phyloP scores from a whole-genome alignment of 2,888 invertebrate species.

The Polietes domitor region DNA sequence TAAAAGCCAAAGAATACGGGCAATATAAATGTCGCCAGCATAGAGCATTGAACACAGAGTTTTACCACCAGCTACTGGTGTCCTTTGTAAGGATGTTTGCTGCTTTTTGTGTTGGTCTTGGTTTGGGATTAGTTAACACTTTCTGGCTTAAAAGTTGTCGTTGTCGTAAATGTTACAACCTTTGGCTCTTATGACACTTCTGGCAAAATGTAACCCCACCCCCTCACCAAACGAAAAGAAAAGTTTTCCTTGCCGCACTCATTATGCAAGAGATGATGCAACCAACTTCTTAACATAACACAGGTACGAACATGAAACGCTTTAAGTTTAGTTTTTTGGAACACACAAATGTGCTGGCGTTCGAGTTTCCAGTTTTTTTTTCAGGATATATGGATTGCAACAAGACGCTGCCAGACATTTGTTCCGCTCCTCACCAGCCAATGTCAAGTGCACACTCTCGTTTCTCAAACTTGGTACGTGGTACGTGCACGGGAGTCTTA shows the following conservation, averaged over 20 bases:
- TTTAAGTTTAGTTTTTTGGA: not conserved
- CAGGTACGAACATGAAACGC: constrained; percentile 37
- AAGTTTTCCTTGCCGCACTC: constrained; percentile 7
- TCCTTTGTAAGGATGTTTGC: not conserved
- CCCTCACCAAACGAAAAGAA: not conserved
- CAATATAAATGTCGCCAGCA: constrained; percentile 51
- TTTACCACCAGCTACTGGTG: not conserved
- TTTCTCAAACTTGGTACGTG: not conserved
- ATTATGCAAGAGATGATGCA: constrained; percentile 55
- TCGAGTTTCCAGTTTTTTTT: not conserved
- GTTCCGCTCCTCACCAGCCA: constrained; percentile 27
- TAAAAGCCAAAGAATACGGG: constrained; percentile 24
- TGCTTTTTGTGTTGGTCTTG: constrained; percentile 15
- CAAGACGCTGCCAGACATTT: constrained; percentile 40
- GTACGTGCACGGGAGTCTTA: not conserved
- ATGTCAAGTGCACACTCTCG: constrained; percentile 54
- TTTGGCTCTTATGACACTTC: constrained; percentile 39
- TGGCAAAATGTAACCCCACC: not conserved
- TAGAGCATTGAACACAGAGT: not conserved
- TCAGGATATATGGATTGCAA: not conserved
- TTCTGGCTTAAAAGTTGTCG: constrained; percentile 51
- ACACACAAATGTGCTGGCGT: constrained; percentile 12
- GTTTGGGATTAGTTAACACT: constrained; percentile 35
- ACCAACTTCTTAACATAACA: constrained; percentile 2
- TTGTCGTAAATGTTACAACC: constrained; percentile 52